Evolutionary conservation across 2,888 invertebrate species (phyloP), one percentile per base, ranked within the genome.

Genomic region (Epinotia bilunana): DNA sequence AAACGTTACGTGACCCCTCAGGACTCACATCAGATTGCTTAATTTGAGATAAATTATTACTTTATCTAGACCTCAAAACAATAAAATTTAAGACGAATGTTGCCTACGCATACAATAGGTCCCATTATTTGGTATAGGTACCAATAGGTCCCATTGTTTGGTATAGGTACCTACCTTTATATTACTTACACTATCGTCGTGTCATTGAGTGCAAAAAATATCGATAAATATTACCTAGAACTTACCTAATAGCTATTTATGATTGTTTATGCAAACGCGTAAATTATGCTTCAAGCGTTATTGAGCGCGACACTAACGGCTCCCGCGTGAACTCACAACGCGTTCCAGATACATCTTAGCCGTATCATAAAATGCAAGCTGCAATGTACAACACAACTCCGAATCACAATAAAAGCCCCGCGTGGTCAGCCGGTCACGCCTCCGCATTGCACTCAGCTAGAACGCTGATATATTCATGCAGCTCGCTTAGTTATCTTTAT

Each of bases 331-430:
- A 71, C 28, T 62, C n/a, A 12, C 6, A n/a, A 49, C 13, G 7
- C n/a, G 67, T 20, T 53, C 67, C 65, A 67, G 67, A 73, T 58
- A 65, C 58, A 16, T 33, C 18, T 57, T 18, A 16, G 20, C 58
- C 43, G n/a, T 23, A 43, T 20, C 53, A 39, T 65, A 71, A 74
- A 64, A 39, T 71, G 69, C 65, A 71, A 73, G 53, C 3, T 55
- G 58, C 60, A 63, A 53, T 18, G 63, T 53, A 58, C 58, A 72
- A 65, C 72, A 73, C 60, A 60, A 39, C 67, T 49, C 58, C 67
- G 49, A 73, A 73, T 73, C 65, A 73, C 60, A 53, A 67, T 73
- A 73, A 73, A 65, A 73, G 58, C 58, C 20, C 58, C 23, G 23
- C 62, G n/a, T n/a, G 62, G 72, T 63, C 72, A 60, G 12, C 20